phyloP scores from a whole-genome alignment of 1,140 invertebrate species.

The Drosophila ohnishii region DNA sequence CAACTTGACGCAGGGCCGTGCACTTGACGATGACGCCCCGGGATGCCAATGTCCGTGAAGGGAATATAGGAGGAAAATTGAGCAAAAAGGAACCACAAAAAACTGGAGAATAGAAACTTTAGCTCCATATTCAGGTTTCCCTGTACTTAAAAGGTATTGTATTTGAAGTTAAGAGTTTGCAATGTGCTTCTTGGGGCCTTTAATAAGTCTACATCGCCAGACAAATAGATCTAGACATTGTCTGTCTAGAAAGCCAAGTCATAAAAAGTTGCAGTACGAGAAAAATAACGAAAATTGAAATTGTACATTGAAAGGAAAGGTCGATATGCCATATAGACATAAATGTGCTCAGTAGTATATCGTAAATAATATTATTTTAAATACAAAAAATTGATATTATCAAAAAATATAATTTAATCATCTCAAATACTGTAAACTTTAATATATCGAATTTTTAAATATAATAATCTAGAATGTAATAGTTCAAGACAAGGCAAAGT shows the following conservation, averaged over 20 bases:
- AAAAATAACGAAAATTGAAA: too few species aligned
- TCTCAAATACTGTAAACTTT: too few species aligned
- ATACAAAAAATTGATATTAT: too few species aligned
- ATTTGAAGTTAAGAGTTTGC: not conserved
- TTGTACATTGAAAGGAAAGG: too few species aligned
- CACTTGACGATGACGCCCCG: slow-evolving; percentile 49
- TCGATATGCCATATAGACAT: too few species aligned
- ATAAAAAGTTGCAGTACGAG: not conserved
- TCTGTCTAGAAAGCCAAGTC: not conserved
- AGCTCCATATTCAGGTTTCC: not conserved
- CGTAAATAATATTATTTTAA: too few species aligned
- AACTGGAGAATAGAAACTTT: not conserved
- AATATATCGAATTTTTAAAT: too few species aligned
- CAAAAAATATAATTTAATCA: too few species aligned
- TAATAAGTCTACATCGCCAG: not conserved
- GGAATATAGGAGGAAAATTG: slow-evolving; percentile 4
- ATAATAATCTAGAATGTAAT: too few species aligned
- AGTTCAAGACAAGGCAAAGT: too few species aligned
- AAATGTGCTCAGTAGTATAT: too few species aligned
- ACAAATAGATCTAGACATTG: not conserved
- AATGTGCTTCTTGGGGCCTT: not conserved
- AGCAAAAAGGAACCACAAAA: slow-evolving; percentile 14
- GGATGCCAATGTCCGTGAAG: slow-evolving; percentile 19
- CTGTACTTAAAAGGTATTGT: not conserved
- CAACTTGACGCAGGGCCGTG: slow-evolving; percentile 55